These are phyloP conservation scores for Stegostoma tigrinum DNA, from an alignment of 2,113 vertebrate genomes.

Conservation along the genomic window DNA sequence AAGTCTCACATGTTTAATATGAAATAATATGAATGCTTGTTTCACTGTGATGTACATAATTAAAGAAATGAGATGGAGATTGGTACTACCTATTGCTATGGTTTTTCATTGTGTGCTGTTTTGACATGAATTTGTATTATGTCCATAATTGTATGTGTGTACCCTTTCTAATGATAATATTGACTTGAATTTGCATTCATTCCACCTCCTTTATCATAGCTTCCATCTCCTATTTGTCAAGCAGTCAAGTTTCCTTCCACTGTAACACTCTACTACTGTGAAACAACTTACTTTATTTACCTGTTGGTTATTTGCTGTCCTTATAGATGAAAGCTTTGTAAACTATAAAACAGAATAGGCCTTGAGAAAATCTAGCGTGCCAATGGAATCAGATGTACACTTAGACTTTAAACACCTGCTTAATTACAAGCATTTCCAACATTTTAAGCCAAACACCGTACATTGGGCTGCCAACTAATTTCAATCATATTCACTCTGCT, in stretches of 20 bases:
- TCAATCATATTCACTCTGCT: background rate
- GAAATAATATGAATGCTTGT: conserved; percentile 20
- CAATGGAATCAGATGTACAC: background rate
- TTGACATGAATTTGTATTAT: background rate
- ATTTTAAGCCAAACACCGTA: background rate
- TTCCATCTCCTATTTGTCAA: background rate
- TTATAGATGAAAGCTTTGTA: background rate
- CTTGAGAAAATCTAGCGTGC: background rate
- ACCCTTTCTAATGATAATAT: background rate
- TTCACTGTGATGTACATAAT: conserved; percentile 32
- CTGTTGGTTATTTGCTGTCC: background rate
- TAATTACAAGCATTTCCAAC: background rate
- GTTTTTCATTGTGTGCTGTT: background rate
- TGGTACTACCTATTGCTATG: background rate
- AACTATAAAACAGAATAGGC: background rate
- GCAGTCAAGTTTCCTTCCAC: background rate
- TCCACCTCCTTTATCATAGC: background rate
- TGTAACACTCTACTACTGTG: background rate
- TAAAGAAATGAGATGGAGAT: background rate
- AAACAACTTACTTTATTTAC: background rate
- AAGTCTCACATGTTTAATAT: background rate
- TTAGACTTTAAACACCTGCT: background rate
- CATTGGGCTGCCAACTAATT: background rate
- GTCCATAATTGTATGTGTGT: background rate
- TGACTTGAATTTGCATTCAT: background rate